Conservation (phyloP, 2,113 vertebrate species). For the Clinocottus analis region DNA sequence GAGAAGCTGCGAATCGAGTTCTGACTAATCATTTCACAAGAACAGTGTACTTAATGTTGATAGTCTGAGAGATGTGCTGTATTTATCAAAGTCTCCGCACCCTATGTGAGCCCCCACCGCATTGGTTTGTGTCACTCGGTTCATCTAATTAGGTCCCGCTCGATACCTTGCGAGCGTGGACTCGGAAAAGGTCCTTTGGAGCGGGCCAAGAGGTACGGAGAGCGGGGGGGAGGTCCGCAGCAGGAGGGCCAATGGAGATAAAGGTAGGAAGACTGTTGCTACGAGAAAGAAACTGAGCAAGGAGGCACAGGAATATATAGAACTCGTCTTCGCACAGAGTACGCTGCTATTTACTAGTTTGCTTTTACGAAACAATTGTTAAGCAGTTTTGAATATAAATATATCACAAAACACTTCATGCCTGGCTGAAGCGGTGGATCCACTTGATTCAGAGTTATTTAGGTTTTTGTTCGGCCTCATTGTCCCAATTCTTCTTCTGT, state of each 20-base stretch:
- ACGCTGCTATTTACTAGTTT: background rate
- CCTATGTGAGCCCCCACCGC: background rate
- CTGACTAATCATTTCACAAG: background rate
- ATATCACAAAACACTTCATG: background rate
- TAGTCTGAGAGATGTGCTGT: background rate
- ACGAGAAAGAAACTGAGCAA: background rate
- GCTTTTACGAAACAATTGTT: background rate
- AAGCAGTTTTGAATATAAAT: background rate
- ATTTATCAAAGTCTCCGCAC: conserved; percentile 2
- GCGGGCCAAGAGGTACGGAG: background rate
- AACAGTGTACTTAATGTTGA: background rate
- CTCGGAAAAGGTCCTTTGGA: background rate
- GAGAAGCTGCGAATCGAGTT: background rate
- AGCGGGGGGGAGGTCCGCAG: background rate
- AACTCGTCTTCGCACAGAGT: background rate
- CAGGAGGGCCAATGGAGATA: background rate
- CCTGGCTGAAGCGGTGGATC: background rate
- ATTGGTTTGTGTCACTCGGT: conserved; percentile 29
- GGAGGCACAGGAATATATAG: rapidly evolving
- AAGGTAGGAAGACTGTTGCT: background rate
- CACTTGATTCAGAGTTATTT: background rate
- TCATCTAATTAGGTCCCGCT: conserved; percentile 41
- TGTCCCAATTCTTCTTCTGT: background rate
- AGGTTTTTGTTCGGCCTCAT: too few relatives aligned
- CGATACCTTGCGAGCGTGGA: background rate